Evolutionary conservation across 2,797 vertebrate genomes (phyloP).

Genomic region (Podarcis lilfordi): DNA sequence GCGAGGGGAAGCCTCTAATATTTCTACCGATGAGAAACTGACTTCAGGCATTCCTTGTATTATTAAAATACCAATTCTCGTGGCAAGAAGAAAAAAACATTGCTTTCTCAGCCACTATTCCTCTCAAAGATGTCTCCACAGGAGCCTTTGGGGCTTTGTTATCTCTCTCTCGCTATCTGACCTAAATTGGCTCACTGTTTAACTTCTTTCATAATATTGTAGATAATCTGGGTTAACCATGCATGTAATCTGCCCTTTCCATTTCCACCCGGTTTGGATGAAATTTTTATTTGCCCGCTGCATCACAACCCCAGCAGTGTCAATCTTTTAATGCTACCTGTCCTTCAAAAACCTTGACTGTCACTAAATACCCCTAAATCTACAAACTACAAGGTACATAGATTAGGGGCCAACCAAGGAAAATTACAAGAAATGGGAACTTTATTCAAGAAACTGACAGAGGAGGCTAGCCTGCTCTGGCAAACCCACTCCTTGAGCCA

Average conservation of each 20-base stretch:
- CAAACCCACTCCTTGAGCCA: background rate
- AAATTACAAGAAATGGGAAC: background rate
- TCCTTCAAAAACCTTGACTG: background rate
- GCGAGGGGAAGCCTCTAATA: background rate
- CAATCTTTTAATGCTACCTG: background rate
- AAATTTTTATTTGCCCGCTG: constrained; percentile 17
- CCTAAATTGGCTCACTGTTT: constrained; percentile 37
- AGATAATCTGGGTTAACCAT: background rate
- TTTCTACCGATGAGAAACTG: background rate
- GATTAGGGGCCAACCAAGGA: background rate
- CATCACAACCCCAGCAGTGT: background rate
- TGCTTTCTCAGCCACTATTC: constrained; percentile 10
- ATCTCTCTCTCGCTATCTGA: background rate
- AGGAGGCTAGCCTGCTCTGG: background rate
- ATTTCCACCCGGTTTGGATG: background rate
- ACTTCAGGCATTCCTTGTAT: background rate
- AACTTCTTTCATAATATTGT: background rate
- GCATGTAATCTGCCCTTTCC: background rate
- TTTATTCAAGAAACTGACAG: background rate
- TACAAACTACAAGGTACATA: background rate
- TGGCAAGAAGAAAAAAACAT: background rate
- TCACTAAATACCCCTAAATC: background rate
- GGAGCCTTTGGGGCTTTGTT: background rate
- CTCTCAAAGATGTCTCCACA: background rate
- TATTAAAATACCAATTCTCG: background rate